phyloP scores from a whole-genome alignment of 2,113 vertebrate species.

The Antigone vipio region DNA sequence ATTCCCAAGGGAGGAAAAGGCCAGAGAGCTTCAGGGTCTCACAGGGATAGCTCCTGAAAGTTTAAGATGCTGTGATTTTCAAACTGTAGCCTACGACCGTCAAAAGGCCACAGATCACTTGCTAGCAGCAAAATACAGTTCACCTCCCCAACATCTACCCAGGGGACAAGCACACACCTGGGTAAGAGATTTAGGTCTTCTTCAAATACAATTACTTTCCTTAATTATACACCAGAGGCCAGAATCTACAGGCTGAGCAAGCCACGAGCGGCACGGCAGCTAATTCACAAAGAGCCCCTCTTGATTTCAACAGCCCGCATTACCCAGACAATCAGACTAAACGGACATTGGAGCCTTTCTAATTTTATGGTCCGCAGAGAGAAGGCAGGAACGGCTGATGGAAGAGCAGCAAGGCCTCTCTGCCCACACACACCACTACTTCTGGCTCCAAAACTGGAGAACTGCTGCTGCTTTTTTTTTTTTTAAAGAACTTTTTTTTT shows the following conservation, averaged over 20 bases:
- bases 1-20: neutral
- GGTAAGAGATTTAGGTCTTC: neutral
- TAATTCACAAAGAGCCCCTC: neutral
- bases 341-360: neutral
- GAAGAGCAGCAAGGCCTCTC: neutral
- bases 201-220: neutral
- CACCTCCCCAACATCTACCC: neutral
- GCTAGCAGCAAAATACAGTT: neutral
- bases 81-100: rapidly evolving
- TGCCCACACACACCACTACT: neutral
- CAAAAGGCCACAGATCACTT: neutral
- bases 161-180: neutral
- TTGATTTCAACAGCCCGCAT: neutral
- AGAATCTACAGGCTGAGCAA: neutral
- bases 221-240: neutral
- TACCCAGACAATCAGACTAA: neutral
- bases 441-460: neutral
- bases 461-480: neutral
- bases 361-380: neutral
- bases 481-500: neutral
- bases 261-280: neutral
- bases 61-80: neutral
- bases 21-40: neutral
- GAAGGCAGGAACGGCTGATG: neutral
- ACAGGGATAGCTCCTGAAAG: rapidly evolving